Base-by-base conservation (phyloP, 2,888 invertebrate genomes). In the Osmoderma eremita region DNA sequence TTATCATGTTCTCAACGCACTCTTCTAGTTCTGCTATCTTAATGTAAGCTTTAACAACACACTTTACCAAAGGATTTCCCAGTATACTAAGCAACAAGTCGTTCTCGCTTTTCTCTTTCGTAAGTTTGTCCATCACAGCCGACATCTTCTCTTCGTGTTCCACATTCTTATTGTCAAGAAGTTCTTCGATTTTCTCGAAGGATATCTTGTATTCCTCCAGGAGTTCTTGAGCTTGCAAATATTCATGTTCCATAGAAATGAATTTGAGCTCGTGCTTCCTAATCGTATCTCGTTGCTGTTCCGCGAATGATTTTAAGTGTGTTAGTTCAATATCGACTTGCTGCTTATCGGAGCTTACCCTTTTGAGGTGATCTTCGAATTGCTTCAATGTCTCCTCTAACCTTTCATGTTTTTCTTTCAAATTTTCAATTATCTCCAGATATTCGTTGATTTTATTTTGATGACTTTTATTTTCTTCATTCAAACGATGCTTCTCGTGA, bases 21-120 rank as follows among this genome's bases (percentile, higher is more conserved):
- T 64, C 64, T 17, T 64, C 64, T 17, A 53, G 24, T 39, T 64
- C 64, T 17, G 22, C 22, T 53, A 64, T 64, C 30, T 64, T 64
- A 12, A 64, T 53, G n/a, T 53, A 53, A 18, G 53, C 64, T 17
- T 42, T 42, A 10, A 53, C 64, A 5, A 64, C 53, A 4, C 42
- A 18, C 5, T 15, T 41, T 0, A 64, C 45, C 8, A 64, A 22
- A 18, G 53, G 45, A 51, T 36, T 64, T 2, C 18, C 41, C 17
- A 64, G 18, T 10, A 64, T 51, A n/a, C n/a, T 24, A 10, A 42
- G 24, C 15, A 64, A 45, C 17, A 42, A 17, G 3, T 64, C 53
- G n/a, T 53, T 64, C 13, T 51, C 42, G 20, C 30, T 15, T 24
- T 45, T 64, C 45, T 53, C 64, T 10, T 53, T 10, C 12, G 41